Percentiles rank a stretch among this genome's conserved stretches.
Evolutionary conservation across 2,797 vertebrate genomes (phyloP).

Genomic region (Neosalanx taihuensis): DNA sequence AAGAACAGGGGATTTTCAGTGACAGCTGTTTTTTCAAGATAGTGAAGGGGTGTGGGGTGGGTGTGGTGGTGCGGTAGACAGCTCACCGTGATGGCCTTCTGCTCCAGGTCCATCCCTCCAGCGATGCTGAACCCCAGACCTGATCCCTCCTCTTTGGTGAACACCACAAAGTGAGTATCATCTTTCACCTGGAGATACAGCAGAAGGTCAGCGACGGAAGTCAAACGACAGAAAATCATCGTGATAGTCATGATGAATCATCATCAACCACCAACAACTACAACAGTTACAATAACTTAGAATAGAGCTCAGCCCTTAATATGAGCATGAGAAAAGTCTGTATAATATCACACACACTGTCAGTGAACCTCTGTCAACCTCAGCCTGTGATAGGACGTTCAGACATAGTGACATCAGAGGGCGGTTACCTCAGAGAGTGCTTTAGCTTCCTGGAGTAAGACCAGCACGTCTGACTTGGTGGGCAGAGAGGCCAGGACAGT

Average conservation of each 20-base stretch:
- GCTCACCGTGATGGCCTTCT: slow-evolving; percentile 84
- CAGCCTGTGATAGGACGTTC: neutral
- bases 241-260: no score
- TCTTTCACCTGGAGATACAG: slow-evolving; percentile 73
- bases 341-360: neutral
- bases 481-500: slow-evolving; percentile 70
- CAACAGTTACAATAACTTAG: neutral
- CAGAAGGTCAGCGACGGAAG: neutral
- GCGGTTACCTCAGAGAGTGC: slow-evolving; percentile 78
- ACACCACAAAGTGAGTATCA: slow-evolving; percentile 79
- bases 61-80: no score
- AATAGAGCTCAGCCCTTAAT: no score
- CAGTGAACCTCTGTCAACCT: neutral
- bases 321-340: neutral
- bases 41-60: no score
- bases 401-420: neutral
- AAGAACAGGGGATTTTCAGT: neutral
- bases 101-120: slow-evolving; percentile 86
- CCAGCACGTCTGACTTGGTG: slow-evolving; percentile 65
- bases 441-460: slow-evolving; percentile 78
- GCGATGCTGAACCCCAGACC: slow-evolving; percentile 91
- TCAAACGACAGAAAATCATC: neutral
- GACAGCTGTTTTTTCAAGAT: no score
- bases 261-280: neutral
- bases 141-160: slow-evolving; percentile 87